Evolutionary conservation across 2,888 invertebrate genomes (phyloP).

Genomic region (Athalia rosae): DNA sequence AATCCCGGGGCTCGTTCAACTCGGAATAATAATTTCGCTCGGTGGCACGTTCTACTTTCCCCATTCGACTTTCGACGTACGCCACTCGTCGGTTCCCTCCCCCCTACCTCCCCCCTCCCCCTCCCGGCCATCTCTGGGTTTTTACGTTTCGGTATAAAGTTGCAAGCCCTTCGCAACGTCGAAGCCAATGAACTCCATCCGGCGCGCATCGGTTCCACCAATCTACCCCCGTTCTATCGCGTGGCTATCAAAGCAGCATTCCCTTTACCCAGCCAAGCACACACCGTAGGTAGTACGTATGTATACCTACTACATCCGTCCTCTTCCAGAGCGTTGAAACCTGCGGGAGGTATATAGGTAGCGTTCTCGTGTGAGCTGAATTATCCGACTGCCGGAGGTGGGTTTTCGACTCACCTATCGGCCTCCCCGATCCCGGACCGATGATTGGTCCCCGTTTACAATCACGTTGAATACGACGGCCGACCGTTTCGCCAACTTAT

Average conservation of each 20-base stretch:
- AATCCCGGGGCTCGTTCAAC: constrained; percentile 21
- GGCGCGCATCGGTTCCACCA: constrained; percentile 67
- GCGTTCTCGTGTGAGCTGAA: constrained; percentile 63
- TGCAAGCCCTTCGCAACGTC: constrained; percentile 59
- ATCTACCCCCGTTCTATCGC: constrained; percentile 62
- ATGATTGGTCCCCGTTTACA: constrained; percentile 30
- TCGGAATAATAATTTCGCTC: constrained; percentile 16
- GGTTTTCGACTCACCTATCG: constrained; percentile 32
- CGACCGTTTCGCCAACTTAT: not conserved
- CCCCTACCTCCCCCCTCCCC: too few species aligned
- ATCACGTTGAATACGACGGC: constrained; percentile 20
- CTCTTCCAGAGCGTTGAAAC: constrained; percentile 21
- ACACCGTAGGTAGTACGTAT: too few species aligned
- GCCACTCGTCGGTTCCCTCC: constrained; percentile 4
- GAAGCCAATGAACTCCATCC: constrained; percentile 69
- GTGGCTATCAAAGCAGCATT: constrained; percentile 66
- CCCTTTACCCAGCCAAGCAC: constrained; percentile 32
- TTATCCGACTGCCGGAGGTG: constrained; percentile 62
- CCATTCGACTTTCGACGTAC: constrained; percentile 13
- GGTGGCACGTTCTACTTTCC: constrained; percentile 15
- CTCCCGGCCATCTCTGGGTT: constrained; percentile 49
- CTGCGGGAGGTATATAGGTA: too few species aligned
- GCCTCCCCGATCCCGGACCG: constrained; percentile 28
- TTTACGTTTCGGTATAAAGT: constrained; percentile 65
- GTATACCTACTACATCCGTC: constrained; percentile 12